phyloP scores from a whole-genome alignment of 2,797 vertebrate genomes.

The Okamejei kenojei region DNA sequence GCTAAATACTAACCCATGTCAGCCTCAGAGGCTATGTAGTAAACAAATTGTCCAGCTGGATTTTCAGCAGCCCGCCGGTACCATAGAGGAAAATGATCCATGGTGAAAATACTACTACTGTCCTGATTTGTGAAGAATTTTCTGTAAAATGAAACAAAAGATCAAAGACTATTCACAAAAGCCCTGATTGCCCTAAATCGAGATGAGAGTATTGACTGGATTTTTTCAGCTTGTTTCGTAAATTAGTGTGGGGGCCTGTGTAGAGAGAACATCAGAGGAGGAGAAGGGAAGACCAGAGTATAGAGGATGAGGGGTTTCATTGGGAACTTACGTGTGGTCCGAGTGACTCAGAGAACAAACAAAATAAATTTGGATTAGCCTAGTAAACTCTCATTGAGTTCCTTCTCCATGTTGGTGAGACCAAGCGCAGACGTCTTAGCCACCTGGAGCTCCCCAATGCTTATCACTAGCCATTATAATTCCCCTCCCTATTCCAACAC shows the following conservation, averaged over 20 bases:
- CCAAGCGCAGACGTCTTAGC: too few relatives aligned
- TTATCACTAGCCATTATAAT: too few relatives aligned
- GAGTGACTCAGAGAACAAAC: background rate
- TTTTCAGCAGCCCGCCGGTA: constrained; percentile 82
- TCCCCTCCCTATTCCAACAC: too few relatives aligned
- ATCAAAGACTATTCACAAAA: constrained; percentile 32
- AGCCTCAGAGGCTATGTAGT: constrained; percentile 69
- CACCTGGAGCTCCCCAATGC: too few relatives aligned
- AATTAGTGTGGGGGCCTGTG: background rate
- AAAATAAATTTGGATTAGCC: background rate
- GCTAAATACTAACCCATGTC: constrained; percentile 58
- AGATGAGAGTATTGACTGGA: background rate
- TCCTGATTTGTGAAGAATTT: constrained; percentile 77
- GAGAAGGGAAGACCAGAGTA: background rate
- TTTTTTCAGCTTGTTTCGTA: background rate
- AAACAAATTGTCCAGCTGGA: constrained; percentile 78
- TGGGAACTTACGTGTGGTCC: background rate
- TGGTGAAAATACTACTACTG: constrained; percentile 81
- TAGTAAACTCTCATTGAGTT: background rate
- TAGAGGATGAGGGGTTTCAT: too few relatives aligned
- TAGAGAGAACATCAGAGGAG: background rate
- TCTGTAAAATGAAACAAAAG: constrained; percentile 52
- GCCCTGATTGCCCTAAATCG: background rate
- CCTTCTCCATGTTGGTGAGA: too few relatives aligned
- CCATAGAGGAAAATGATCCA: constrained; percentile 92